These are phyloP conservation scores for Tolypeutes matacus DNA, from an alignment of 2,797 vertebrate species.

Conservation along the genomic window DNA sequence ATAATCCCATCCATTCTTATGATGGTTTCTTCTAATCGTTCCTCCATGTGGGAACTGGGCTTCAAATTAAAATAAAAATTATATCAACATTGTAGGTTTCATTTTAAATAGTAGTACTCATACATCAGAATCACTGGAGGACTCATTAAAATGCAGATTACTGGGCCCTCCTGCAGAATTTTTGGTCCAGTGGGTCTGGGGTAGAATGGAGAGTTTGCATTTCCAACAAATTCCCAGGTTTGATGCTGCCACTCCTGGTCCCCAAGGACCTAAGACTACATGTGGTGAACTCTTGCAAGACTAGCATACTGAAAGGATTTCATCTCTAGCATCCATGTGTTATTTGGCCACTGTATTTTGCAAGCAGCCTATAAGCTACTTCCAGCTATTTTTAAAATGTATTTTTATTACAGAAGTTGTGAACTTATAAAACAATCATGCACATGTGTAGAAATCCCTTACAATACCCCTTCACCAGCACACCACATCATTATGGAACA, in stretches of 20 bases:
- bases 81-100: constrained; percentile 42
- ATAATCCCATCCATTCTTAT: neutral
- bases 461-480: too few relatives aligned
- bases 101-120: constrained; percentile 19
- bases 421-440: too few relatives aligned
- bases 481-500: too few relatives aligned
- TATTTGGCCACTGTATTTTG: neutral
- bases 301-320: neutral
- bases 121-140: neutral
- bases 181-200: neutral
- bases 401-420: too few relatives aligned
- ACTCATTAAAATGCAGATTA: neutral
- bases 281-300: neutral
- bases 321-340: accelerated
- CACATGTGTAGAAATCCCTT: too few relatives aligned
- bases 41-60: constrained; percentile 4
- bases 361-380: neutral
- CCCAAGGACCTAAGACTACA: too few relatives aligned
- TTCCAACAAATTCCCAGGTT: neutral
- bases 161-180: neutral
- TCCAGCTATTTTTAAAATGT: constrained; percentile 48
- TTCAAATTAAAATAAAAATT: neutral
- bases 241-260: neutral
- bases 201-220: neutral
- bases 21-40: neutral